Evolutionary conservation across 2,888 invertebrate species (phyloP).

Genomic region (Volucella bombylans): DNA sequence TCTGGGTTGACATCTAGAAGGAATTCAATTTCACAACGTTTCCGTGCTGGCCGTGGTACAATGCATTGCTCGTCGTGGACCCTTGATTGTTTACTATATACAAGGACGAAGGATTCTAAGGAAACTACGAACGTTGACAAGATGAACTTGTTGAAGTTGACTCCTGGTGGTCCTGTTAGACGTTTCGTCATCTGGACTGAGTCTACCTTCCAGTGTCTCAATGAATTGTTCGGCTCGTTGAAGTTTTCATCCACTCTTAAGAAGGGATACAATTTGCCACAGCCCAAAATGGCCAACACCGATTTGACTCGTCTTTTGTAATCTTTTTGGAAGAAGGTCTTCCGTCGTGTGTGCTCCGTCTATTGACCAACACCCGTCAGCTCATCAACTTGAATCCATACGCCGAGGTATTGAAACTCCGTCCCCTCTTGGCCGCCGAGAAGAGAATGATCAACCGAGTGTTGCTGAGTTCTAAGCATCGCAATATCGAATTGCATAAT

Average conservation of each 20-base stretch:
- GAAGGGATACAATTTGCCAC: too few species aligned
- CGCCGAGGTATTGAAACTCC: conserved; percentile 93
- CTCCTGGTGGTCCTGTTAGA: conserved; percentile 98
- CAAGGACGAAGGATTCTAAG: conserved; percentile 95
- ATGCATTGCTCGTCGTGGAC: conserved; percentile 99
- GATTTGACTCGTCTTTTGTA: conserved; percentile 96
- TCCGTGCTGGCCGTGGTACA: conserved; percentile 99
- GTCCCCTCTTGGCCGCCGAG: conserved; percentile 88
- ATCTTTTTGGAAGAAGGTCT: conserved; percentile 93
- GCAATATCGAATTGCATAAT: conserved; percentile 82
- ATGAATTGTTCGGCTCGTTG: too few species aligned
- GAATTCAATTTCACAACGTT: conserved; percentile 97
- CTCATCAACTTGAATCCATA: conserved; percentile 97
- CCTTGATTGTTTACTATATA: conserved; percentile 97
- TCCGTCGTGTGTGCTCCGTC: conserved; percentile 95
- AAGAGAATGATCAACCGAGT: conserved; percentile 86
- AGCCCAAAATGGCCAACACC: conserved; percentile 98
- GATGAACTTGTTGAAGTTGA: conserved; percentile 95
- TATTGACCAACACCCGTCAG: conserved; percentile 93
- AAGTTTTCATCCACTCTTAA: too few species aligned
- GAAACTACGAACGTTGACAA: conserved; percentile 95
- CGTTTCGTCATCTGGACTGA: conserved; percentile 99
- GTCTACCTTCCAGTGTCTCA: too few species aligned
- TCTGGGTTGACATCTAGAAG: conserved; percentile 99
- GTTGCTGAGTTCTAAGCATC: conserved; percentile 88